phyloP scores from a whole-genome alignment of 2,888 invertebrate genomes.

The Cosmia trapezina region DNA sequence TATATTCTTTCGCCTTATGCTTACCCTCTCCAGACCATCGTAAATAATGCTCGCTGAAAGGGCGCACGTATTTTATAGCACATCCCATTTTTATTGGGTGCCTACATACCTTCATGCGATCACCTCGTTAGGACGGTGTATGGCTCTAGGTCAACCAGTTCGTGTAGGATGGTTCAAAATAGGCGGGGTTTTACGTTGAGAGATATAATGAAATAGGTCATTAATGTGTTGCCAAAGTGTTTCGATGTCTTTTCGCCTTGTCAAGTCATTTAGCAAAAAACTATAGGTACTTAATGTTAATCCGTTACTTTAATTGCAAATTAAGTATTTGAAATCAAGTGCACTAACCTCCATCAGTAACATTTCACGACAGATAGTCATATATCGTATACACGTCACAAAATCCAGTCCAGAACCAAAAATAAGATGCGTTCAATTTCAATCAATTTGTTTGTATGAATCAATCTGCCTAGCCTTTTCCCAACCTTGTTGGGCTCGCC shows the following conservation, averaged over 20 bases:
- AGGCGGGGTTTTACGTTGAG: slow-evolving; percentile 5
- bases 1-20: slow-evolving; percentile 18
- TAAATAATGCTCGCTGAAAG: slow-evolving; percentile 57
- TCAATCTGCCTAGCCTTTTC: too few relatives aligned
- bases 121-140: slow-evolving; percentile 49
- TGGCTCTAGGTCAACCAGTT: slow-evolving; percentile 42
- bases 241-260: neutral
- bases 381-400: neutral
- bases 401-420: neutral
- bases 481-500: too few relatives aligned
- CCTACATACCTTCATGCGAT: slow-evolving; percentile 30
- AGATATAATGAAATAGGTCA: neutral
- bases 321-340: neutral
- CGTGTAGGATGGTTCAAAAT: slow-evolving; percentile 8
- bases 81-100: slow-evolving; percentile 43
- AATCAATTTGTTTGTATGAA: too few relatives aligned
- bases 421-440: neutral
- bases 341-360: too few relatives aligned
- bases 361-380: too few relatives aligned
- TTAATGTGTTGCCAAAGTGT: neutral
- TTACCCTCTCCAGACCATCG: slow-evolving; percentile 16
- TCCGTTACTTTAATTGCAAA: too few relatives aligned
- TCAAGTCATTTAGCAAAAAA: neutral
- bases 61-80: slow-evolving; percentile 50
- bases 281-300: too few relatives aligned